Evolutionary conservation across 2,113 vertebrate genomes (phyloP).

Genomic region (Pheucticus melanocephalus): DNA sequence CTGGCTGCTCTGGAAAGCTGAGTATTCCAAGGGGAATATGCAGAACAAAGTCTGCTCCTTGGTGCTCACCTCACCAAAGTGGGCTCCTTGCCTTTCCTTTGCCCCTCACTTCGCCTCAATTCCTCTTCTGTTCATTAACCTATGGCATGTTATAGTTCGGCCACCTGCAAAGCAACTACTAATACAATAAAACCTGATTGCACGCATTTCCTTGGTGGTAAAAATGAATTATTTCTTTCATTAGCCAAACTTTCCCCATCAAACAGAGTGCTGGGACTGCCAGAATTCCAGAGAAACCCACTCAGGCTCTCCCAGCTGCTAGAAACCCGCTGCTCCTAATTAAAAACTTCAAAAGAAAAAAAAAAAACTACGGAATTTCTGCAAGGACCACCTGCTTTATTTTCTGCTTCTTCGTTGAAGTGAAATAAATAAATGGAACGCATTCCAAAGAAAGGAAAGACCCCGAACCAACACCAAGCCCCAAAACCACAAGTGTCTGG

Average conservation of each 20-base stretch:
- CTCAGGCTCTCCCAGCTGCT: not conserved
- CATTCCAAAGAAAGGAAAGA: not conserved
- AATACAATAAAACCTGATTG: not conserved
- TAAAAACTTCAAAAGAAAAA: slow-evolving; percentile 47
- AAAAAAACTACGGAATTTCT: not conserved
- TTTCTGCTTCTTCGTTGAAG: not conserved
- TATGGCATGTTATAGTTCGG: not conserved
- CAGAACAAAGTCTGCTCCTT: not conserved
- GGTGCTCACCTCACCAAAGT: not conserved
- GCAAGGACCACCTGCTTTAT: not conserved
- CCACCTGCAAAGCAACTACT: not conserved
- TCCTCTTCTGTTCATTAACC: not conserved
- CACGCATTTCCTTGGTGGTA: not conserved
- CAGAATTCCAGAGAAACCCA: not conserved
- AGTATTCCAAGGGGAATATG: not conserved
- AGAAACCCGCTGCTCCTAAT: not conserved
- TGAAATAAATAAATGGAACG: not conserved
- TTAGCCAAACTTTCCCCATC: not conserved
- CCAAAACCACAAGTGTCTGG: not conserved
- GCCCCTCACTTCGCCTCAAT: not conserved
- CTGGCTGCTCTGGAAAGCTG: not conserved
- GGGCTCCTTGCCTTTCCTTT: not conserved
- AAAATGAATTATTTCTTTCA: slow-evolving; percentile 28
- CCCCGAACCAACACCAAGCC: not conserved
- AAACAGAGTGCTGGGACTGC: not conserved